phyloP scores from a whole-genome alignment of 2,113 vertebrate species.

The Eleginops maclovinus region DNA sequence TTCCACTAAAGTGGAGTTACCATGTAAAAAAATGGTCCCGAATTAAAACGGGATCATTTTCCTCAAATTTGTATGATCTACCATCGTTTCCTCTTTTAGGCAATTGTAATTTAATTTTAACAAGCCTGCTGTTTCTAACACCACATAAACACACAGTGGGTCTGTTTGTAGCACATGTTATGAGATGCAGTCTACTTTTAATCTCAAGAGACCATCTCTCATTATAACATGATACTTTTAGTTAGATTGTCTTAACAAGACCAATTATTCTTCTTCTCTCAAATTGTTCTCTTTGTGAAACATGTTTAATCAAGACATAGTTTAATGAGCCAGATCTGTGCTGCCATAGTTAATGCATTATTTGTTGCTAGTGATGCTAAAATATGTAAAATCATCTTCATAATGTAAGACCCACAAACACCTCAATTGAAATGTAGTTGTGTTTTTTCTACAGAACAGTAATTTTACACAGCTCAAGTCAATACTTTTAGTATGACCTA shows the following conservation, averaged over 20 bases:
- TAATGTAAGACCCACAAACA: constrained; percentile 1
- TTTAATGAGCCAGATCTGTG: constrained; percentile 1
- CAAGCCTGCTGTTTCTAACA: constrained; percentile 44
- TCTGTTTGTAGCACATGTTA: constrained; percentile 30
- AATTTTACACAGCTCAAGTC: neutral
- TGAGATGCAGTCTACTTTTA: constrained; percentile 27
- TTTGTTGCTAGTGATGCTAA: constrained; percentile 17
- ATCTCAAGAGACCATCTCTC: constrained; percentile 29
- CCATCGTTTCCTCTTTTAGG: neutral
- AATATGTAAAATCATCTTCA: constrained; percentile 19
- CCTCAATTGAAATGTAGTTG: neutral
- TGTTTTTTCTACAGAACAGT: neutral
- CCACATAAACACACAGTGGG: constrained; percentile 26
- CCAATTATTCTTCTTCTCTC: constrained; percentile 1
- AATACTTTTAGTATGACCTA: neutral
- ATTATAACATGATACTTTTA: constrained; percentile 37
- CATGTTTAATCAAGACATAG: constrained; percentile 5
- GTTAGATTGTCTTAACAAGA: constrained; percentile 27
- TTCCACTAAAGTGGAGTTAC: neutral
- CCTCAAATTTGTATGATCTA: neutral
- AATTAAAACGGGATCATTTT: neutral
- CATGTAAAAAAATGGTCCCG: neutral
- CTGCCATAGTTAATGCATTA: neutral
- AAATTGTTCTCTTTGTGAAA: constrained; percentile 22
- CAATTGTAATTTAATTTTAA: constrained; percentile 56